A percentile compares a stretch with the other conserved stretches of the same genome.
Evolutionary conservation across 2,888 invertebrate genomes (phyloP).

Genomic region (Hypena proboscidalis): DNA sequence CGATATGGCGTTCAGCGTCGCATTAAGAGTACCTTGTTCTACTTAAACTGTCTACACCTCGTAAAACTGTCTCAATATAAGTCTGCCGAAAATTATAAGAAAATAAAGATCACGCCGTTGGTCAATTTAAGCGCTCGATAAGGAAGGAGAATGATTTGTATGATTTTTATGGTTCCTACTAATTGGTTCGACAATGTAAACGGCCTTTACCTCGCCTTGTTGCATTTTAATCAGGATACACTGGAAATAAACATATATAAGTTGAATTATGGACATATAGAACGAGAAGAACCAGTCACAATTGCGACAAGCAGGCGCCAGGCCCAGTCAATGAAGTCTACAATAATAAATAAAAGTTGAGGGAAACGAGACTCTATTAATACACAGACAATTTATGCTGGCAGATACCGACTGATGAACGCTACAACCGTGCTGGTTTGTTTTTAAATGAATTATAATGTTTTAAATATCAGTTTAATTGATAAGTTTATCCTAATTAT

Average conservation of each 20-base stretch:
- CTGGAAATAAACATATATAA: constrained; percentile 73
- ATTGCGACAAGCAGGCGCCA: constrained; percentile 80
- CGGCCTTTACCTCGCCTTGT: constrained; percentile 70
- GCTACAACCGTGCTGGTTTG: constrained; percentile 46
- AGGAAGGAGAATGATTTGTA: constrained; percentile 74
- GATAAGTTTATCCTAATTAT: constrained; percentile 43
- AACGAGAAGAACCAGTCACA: constrained; percentile 82
- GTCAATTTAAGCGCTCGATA: constrained; percentile 62
- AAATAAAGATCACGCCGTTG: constrained; percentile 60
- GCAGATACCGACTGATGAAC: constrained; percentile 43
- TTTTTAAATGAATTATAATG: constrained; percentile 48
- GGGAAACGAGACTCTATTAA: constrained; percentile 69
- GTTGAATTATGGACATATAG: constrained; percentile 74
- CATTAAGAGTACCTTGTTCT: constrained; percentile 54
- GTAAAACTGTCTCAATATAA: constrained; percentile 73
- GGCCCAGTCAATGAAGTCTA: constrained; percentile 75
- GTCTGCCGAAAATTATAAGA: constrained; percentile 63
- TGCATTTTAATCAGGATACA: constrained; percentile 78
- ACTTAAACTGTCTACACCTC: constrained; percentile 71
- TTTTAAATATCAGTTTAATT: constrained; percentile 44
- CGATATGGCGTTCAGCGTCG: constrained; percentile 56
- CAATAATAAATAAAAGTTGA: constrained; percentile 76
- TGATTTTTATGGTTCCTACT: constrained; percentile 75
- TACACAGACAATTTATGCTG: constrained; percentile 55
- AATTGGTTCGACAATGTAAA: constrained; percentile 79